A percentile compares a stretch with the other conserved stretches of the same genome.
These are phyloP conservation scores for Cataglyphis albicans DNA, from an alignment of 2,888 invertebrate species.

Conservation along the genomic window DNA sequence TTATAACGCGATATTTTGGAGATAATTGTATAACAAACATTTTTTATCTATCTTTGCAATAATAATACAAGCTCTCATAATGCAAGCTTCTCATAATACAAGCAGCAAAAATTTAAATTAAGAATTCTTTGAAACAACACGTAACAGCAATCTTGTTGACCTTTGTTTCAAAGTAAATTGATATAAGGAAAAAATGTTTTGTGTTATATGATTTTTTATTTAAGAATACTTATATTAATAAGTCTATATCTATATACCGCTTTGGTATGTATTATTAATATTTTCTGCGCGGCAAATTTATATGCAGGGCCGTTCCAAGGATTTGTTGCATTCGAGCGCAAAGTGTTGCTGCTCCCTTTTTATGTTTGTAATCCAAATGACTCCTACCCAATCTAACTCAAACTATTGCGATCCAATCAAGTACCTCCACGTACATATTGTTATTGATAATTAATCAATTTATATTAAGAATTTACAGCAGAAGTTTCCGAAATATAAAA, in stretches of 20 bases:
- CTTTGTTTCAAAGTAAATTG: neutral
- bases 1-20: conserved; percentile 13
- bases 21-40: conserved; percentile 23
- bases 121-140: neutral
- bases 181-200: neutral
- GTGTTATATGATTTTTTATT: neutral
- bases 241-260: neutral
- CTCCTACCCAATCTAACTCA: no score
- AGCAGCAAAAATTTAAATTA: neutral
- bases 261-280: conserved; percentile 11
- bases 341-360: no score
- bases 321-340: no score
- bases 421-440: no score
- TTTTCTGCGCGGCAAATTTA: neutral
- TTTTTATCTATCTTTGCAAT: conserved; percentile 34
- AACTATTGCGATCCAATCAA: no score
- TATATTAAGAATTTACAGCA: no score
- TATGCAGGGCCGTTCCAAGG: neutral
- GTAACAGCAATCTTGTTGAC: neutral
- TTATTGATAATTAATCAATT: no score
- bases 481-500: no score
- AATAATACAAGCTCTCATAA: neutral
- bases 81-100: neutral
- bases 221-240: neutral
- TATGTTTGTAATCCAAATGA: no score